These are phyloP conservation scores for Anomalospiza imberbis DNA, from an alignment of 2,797 vertebrate species.

Conservation along the genomic window DNA sequence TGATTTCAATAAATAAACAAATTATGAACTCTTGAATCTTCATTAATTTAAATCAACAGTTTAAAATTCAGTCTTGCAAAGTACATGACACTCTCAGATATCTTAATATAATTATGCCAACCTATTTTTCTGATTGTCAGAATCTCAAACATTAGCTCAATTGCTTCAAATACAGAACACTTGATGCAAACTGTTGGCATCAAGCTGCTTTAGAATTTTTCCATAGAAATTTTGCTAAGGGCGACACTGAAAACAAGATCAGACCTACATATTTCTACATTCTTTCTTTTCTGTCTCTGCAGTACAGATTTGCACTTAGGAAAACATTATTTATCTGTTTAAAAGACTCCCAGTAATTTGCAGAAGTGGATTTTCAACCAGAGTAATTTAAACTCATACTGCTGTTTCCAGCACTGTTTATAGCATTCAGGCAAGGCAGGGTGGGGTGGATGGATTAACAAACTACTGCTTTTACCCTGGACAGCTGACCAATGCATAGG, in stretches of 20 bases:
- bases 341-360: background rate
- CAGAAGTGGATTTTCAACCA: background rate
- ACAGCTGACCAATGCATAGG: background rate
- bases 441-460: background rate
- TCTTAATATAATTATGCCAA: conserved; percentile 61
- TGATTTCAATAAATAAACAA: conserved; percentile 66
- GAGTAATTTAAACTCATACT: background rate
- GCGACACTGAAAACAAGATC: background rate
- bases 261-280: background rate
- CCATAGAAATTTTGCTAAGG: background rate
- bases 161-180: background rate
- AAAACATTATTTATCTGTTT: background rate
- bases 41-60: conserved; percentile 61
- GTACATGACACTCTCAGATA: conserved; percentile 47
- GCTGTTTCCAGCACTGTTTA: background rate
- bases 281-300: background rate
- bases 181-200: background rate
- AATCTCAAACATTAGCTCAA: conserved; percentile 31
- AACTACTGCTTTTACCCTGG: background rate
- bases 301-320: background rate
- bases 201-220: background rate
- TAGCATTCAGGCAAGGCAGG: background rate
- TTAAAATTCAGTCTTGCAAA: conserved; percentile 62
- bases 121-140: conserved; percentile 24
- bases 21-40: conserved; percentile 57